Base-by-base conservation (phyloP, 2,113 vertebrate genomes). In the Stegostoma tigrinum region DNA sequence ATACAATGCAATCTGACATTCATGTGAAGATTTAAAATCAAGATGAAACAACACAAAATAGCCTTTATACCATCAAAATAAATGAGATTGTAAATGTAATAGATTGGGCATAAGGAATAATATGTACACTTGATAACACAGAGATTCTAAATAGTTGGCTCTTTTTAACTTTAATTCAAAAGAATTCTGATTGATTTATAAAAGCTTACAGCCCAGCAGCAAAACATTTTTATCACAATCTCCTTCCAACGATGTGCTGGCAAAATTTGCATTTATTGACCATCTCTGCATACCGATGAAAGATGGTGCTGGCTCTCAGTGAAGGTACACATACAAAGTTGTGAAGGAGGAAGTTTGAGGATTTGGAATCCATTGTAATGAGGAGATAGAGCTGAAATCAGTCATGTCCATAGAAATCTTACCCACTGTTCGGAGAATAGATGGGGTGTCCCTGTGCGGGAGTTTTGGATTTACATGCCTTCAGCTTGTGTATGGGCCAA, bases 1-100 rank as follows among this genome's bases (percentile, higher is more conserved):
- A 93, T n/a, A 93, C 89, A 93, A 93, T 93, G 89, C 23, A 93
- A 67, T 42, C 17, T 93, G 89, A 93, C 89, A 93, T 66, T 93
- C 89, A 93, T 23, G 61, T 67, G 89, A 67, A 93, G 34, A 23
- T 66, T 66, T 66, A 93, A 66, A 93, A 66, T 67, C 89, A 66
- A 93, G 89, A 67, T 93, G n/a, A 93, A 93, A 67, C 80, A 83
- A 61, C 48, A 90, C 27, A 66, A 93, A 93, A 66, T 7, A 66
- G 61, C n/a, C 17, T 91, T 90, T n/a, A 91, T 64, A 64, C 21
- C n/a, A 2, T 17, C 2, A 34, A 93, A 93, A 19, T 38, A 93
- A 93, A 93, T 93, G n/a, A 93, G 89, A 42, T 93, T 93, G 61
- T 61, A 66, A 21, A n/a, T 34, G 64, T 55, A 91, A 91, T 91